Evolutionary conservation across 2,113 vertebrate species (phyloP).

Genomic region (Eudyptes chrysolophus): DNA sequence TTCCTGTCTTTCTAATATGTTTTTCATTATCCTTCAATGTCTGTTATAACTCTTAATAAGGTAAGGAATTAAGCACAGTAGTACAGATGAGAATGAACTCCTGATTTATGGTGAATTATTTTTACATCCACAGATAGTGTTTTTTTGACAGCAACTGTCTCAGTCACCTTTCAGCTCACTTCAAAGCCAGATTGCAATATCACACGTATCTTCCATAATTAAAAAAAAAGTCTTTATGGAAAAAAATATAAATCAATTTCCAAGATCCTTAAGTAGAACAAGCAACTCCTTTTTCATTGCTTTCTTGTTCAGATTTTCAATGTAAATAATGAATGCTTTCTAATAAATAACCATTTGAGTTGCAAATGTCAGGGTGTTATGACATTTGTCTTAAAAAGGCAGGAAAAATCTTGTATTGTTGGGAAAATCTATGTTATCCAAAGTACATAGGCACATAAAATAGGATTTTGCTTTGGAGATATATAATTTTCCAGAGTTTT

Average conservation of each 20-base stretch:
- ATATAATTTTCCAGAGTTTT: neutral
- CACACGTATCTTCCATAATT: fast-evolving
- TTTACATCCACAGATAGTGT: neutral
- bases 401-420: neutral
- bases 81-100: neutral
- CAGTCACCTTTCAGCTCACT: neutral
- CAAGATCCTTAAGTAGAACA: neutral
- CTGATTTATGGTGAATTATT: neutral
- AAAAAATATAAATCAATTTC: neutral
- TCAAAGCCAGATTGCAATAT: neutral
- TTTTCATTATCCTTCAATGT: neutral
- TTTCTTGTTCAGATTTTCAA: neutral
- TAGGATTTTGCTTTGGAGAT: neutral
- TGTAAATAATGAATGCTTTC: neutral
- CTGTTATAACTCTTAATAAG: neutral
- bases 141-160: neutral
- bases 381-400: neutral
- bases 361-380: neutral
- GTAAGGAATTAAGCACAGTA: neutral
- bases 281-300: neutral
- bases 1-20: neutral
- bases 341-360: neutral
- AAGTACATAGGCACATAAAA: neutral
- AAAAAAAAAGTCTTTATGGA: neutral
- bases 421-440: neutral